Base-by-base conservation (phyloP, 1,140 invertebrate species). In the Muscidifurax raptorellus region DNA sequence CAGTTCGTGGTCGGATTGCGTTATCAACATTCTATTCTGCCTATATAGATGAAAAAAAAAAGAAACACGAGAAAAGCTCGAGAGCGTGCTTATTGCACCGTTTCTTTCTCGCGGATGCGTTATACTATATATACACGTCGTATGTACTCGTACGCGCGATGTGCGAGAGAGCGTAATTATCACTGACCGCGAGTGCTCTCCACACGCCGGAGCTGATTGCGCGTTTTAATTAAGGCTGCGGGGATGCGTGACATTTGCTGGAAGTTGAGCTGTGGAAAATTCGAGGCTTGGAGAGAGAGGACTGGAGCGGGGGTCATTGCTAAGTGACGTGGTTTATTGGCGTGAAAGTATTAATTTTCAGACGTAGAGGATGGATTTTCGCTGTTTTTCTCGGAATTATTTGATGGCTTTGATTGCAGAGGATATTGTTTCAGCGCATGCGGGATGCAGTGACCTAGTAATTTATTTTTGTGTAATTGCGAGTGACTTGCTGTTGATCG, bases 1-100 rank as follows among this genome's bases (percentile, higher is more conserved):
- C 80, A 82, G 80, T 66, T 76, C 32, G 71, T 76, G n/a, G 5
- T 77, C n/a, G 36, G 13, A 76, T 77, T 77, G 36, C 81, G 22
- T 30, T 83, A 67, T 76, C 52, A 9, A 59, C 52, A n/a, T 59
- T 22, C 52, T 59, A 59, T 59, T 59, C 18, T 59, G 15, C 0
- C 44, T 47, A 13, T 47, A 6, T 12, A 36, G 3, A 78, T 9
- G 28, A 69, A 44, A 44, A 28, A 27, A 30, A 69, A 44, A 69
- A 15, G 5, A 27, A 40, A 22, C 13, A 69, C 10, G 18, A n/a
- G 7, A 18, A 3, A n/a, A 22, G 6, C 52, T 22, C 18, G 22
- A 59, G 52, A 59, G 15, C 13, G 18, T 30, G 5, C 7, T 69
- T 77, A 77, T 59, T 77, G 36, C 47, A 77, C 75, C 75, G n/a